Conservation (phyloP, 2,797 vertebrate genomes). For the Labeo calbasu region DNA sequence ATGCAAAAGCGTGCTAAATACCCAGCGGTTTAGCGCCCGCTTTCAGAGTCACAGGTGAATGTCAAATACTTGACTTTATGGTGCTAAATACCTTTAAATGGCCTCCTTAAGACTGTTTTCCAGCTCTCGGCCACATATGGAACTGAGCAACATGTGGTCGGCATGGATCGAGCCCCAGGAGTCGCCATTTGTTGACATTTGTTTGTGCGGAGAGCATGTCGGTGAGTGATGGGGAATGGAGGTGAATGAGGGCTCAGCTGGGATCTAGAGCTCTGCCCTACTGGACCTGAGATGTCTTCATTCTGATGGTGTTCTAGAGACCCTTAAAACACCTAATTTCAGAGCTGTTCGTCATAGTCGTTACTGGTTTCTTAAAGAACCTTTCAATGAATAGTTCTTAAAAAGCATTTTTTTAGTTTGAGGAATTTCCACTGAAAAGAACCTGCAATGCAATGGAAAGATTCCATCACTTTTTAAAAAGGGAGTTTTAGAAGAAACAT, state of each 20-base stretch:
- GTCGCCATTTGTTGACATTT: constrained; percentile 42
- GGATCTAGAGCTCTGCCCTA: not conserved
- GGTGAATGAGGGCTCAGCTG: constrained; percentile 25
- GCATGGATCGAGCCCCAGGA: constrained; percentile 25
- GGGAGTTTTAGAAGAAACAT: not conserved
- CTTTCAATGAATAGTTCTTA: not conserved
- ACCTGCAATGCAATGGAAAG: not conserved
- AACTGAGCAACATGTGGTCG: constrained; percentile 38
- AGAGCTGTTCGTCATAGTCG: not conserved
- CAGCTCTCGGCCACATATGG: constrained; percentile 27
- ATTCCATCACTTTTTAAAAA: not conserved
- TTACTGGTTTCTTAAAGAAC: not conserved
- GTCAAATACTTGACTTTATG: constrained; percentile 79
- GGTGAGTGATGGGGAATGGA: constrained; percentile 37
- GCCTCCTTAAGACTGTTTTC: constrained; percentile 48
- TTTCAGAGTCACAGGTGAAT: constrained; percentile 68
- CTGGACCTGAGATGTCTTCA: not conserved
- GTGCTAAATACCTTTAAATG: constrained; percentile 76
- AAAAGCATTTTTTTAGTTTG: too few relatives aligned
- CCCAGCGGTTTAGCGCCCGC: constrained; percentile 28
- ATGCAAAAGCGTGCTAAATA: not conserved
- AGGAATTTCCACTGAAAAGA: not conserved
- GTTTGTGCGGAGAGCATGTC: constrained; percentile 33
- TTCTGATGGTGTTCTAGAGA: not conserved
- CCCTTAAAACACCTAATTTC: not conserved